These are phyloP conservation scores for Thaleichthys pacificus DNA, from an alignment of 2,797 vertebrate species.

Conservation along the genomic window DNA sequence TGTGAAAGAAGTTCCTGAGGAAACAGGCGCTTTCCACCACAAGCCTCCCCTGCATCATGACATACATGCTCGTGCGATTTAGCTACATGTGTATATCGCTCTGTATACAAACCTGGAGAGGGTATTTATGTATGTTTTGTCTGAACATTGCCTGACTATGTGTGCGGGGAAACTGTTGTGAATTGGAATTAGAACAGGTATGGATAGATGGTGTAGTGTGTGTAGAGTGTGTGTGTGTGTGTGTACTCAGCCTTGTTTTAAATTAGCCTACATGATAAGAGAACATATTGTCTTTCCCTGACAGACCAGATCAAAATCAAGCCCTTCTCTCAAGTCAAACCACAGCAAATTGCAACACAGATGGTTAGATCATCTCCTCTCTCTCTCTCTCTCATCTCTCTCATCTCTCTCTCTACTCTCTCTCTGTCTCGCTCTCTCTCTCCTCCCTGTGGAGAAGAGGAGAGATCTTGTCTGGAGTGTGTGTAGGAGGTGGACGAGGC, in stretches of 20 bases:
- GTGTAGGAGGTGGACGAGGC: background rate
- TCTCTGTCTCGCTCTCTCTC: too few species aligned
- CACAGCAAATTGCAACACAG: conserved; percentile 49
- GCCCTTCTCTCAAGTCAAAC: conserved; percentile 8
- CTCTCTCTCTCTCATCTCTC: too few species aligned
- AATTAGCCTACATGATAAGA: too few species aligned
- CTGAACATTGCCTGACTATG: background rate
- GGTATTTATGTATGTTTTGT: background rate
- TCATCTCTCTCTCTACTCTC: too few species aligned
- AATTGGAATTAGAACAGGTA: background rate
- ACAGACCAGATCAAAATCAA: background rate
- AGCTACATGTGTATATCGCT: conserved; percentile 57
- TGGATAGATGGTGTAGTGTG: background rate
- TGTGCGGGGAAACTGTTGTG: background rate
- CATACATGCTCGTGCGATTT: conserved; percentile 48
- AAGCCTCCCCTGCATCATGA: conserved; percentile 49
- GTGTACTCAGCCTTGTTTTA: too few species aligned
- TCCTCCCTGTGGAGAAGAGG: conserved; percentile 20
- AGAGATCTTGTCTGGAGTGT: conserved; percentile 5
- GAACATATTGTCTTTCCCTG: background rate
- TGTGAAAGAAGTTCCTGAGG: conserved; percentile 63
- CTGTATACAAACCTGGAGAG: conserved; percentile 2
- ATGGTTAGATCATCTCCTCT: conserved; percentile 14
- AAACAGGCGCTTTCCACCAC: conserved; percentile 43
- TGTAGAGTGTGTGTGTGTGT: too few species aligned